A percentile compares a stretch with the other conserved stretches of the same genome.
Evolutionary conservation across 2,797 vertebrate genomes (phyloP).

Genomic region (Phataginus tricuspis): DNA sequence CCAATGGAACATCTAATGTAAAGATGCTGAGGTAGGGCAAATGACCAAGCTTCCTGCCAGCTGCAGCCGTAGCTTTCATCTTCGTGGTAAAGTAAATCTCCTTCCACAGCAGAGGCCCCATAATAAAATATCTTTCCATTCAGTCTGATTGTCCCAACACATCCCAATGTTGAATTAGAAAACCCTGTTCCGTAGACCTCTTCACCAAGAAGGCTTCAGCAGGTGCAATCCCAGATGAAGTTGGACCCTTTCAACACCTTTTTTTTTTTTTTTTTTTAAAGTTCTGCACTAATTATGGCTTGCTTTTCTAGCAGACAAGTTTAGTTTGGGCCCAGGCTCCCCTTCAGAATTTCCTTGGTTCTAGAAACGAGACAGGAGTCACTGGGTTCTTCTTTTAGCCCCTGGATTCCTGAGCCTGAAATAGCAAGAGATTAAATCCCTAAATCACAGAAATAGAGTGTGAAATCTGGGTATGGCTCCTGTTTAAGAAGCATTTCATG

Average conservation of each 20-base stretch:
- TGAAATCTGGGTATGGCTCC: conserved; percentile 52
- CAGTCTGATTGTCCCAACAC: neutral
- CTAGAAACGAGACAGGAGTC: conserved; percentile 9
- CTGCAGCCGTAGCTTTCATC: neutral
- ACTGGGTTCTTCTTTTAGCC: conserved; percentile 63
- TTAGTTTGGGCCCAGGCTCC: conserved; percentile 62
- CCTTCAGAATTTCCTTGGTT: conserved; percentile 34
- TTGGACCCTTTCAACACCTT: neutral
- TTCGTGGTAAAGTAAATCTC: neutral
- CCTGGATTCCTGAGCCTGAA: conserved; percentile 61
- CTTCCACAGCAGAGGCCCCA: neutral
- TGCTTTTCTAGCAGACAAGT: conserved; percentile 42
- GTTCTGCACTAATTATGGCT: conserved; percentile 51
- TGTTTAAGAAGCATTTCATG: conserved; percentile 51
- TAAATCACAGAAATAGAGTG: conserved; percentile 63
- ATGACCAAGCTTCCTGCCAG: neutral
- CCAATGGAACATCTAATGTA: neutral
- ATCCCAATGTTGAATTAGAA: conserved; percentile 11
- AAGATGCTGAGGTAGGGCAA: neutral
- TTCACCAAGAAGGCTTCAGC: neutral
- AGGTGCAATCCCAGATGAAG: neutral
- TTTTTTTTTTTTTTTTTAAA: conserved; percentile 22
- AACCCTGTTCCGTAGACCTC: neutral
- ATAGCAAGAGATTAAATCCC: conserved; percentile 67
- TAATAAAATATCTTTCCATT: neutral